Conservation (phyloP, 2,113 vertebrate genomes). For the Aphelocoma coerulescens region DNA sequence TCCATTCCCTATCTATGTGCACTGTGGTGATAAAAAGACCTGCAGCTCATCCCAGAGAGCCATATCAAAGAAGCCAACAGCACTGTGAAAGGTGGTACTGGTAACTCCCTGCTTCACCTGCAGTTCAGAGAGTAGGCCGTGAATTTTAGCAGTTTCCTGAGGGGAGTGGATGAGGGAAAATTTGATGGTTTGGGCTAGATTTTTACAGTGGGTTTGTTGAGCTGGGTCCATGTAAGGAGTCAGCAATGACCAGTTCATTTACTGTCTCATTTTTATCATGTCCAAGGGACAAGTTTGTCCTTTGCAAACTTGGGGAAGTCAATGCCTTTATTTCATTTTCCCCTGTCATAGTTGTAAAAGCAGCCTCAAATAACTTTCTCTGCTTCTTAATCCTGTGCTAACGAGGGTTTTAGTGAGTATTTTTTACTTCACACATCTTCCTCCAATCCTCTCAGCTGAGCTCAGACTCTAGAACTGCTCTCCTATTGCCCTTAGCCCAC, state of each 20-base stretch:
- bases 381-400: neutral
- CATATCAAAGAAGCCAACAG: neutral
- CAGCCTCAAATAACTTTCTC: neutral
- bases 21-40: neutral
- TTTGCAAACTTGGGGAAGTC: neutral
- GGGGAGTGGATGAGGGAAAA: rapidly evolving
- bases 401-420: neutral
- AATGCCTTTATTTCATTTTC: neutral
- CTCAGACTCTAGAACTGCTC: rapidly evolving
- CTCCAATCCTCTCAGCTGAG: neutral
- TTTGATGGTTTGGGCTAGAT: neutral
- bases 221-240: neutral
- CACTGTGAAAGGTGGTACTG: neutral
- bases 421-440: neutral
- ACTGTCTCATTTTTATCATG: neutral
- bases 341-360: neutral
- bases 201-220: neutral
- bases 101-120: neutral
- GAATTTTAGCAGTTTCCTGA: neutral
- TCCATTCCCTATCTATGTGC: rapidly evolving
- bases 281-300: neutral
- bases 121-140: neutral
- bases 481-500: rapidly evolving
- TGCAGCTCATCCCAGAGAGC: neutral
- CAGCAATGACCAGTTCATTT: neutral